Base-by-base conservation (phyloP, 30 jellyfish, hydroid and myxozoan genomes). In the Rhopilema esculentum region DNA sequence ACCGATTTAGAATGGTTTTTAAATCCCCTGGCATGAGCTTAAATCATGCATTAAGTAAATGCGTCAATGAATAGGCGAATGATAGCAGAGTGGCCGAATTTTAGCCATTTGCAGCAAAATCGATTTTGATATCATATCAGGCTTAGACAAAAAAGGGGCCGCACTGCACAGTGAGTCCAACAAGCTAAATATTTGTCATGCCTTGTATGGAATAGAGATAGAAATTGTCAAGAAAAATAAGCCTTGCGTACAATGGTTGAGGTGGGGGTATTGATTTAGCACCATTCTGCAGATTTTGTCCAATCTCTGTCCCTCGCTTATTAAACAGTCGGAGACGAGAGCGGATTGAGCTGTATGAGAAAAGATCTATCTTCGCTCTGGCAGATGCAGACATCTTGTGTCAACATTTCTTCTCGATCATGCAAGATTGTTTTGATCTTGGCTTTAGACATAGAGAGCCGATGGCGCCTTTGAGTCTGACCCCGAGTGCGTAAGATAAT, bases 381-480 rank as follows among this genome's bases (percentile, higher is more conserved):
- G 69, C 96, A 88, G 88, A 70, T 80, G 85, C 69, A 80, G 96
- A 88, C 96, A 88, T 76, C 83, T 88, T 88, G 91, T 88, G 90
- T 88, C 96, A 88, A 88, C 96, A 88, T 80, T 78, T 77, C 76
- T 70, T 70, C 75, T 66, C 66, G 75, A 76, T 88, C 96, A 79
- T 61, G 91, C 76, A 49, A 78, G 73, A 87, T 75, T 80, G 66
- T 80, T 80, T 77, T 80, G 76, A 80, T 88, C 96, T 50, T 6
- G 40, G 87, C 77, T 77, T 88, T 86, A 79, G 96, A 88, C 96
- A 79, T 61, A 88, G 96, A 80, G 92, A 25, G 90, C 96, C 96
- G 96, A n/a, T 73, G 96, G 96, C 97, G 92, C 97, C 97, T 49
- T 51, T 1, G 48, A 51, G 97, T 89, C 97, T 89, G 90, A 89